Percentiles rank a stretch among this genome's conserved stretches.
phyloP scores from a whole-genome alignment of 2,888 invertebrate species.

The Drosophila barbarae region DNA sequence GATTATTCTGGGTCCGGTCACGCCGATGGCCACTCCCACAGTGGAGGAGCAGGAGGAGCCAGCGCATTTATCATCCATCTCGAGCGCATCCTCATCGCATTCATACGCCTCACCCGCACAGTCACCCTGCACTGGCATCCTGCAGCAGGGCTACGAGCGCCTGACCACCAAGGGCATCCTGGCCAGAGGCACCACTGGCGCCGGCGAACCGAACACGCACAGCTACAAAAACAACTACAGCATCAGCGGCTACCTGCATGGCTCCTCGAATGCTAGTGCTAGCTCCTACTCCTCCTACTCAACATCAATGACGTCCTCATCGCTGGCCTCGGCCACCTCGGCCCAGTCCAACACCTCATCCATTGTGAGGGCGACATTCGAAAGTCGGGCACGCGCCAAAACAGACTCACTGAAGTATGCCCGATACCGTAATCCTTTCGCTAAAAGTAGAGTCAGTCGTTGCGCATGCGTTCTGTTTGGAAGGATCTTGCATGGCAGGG shows the following conservation, averaged over 20 bases:
- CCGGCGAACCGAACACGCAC: constrained; percentile 6
- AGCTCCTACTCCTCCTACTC: constrained; percentile 67
- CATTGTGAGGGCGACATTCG: constrained; percentile 62
- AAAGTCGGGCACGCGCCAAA: constrained; percentile 76
- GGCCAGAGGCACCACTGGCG: constrained; percentile 42
- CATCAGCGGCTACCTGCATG: constrained; percentile 71
- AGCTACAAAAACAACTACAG: constrained; percentile 45
- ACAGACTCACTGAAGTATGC: constrained; percentile 79
- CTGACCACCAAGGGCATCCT: constrained; percentile 73
- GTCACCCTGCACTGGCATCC: constrained; percentile 44
- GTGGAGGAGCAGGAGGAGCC: constrained; percentile 17
- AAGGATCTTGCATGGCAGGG: constrained; percentile 20
- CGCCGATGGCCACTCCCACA: constrained; percentile 47
- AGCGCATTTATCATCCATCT: constrained; percentile 31
- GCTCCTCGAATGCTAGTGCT: constrained; percentile 51
- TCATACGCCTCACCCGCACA: constrained; percentile 65
- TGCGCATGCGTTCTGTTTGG: constrained; percentile 45
- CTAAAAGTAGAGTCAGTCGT: constrained; percentile 25
- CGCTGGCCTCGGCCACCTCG: constrained; percentile 47
- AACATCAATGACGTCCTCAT: constrained; percentile 62
- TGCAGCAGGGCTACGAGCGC: constrained; percentile 47
- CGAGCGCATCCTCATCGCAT: constrained; percentile 50
- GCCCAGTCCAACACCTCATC: constrained; percentile 48
- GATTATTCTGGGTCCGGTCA: constrained; percentile 56
- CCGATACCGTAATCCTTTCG: constrained; percentile 39